A percentile compares a stretch with the other conserved stretches of the same genome.
Conservation (phyloP, 2,113 vertebrate genomes). For the Tricholaema leucomelas region DNA sequence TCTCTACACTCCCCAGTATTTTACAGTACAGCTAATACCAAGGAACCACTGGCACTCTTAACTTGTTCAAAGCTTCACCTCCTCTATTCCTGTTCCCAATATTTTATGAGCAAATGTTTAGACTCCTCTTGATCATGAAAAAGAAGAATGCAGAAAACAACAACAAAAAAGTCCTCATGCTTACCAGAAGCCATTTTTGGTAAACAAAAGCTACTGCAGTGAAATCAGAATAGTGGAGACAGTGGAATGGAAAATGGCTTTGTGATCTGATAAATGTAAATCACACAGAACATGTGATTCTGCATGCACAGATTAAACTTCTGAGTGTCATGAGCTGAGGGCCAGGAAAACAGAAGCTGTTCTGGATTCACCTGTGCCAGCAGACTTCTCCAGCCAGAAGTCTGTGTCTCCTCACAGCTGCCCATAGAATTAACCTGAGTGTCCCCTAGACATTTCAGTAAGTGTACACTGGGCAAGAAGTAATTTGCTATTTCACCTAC, state of each 20-base stretch:
- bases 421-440: not conserved
- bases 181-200: not conserved
- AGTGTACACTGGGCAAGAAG: not conserved
- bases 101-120: not conserved
- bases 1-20: not conserved
- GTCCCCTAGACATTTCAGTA: not conserved
- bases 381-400: not conserved
- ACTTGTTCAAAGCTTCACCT: not conserved
- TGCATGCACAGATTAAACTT: not conserved
- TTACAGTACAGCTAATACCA: not conserved
- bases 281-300: not conserved
- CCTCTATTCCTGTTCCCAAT: not conserved
- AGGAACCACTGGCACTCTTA: not conserved
- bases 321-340: not conserved
- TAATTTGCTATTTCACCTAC: not conserved
- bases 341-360: not conserved
- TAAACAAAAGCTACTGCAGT: not conserved
- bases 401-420: not conserved
- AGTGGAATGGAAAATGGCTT: not conserved
- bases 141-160: not conserved
- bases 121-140: not conserved
- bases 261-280: not conserved
- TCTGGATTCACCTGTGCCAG: not conserved
- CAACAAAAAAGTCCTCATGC: not conserved
- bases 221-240: not conserved